Conservation (phyloP, 2,113 vertebrate species). For the Notechis scutatus region DNA sequence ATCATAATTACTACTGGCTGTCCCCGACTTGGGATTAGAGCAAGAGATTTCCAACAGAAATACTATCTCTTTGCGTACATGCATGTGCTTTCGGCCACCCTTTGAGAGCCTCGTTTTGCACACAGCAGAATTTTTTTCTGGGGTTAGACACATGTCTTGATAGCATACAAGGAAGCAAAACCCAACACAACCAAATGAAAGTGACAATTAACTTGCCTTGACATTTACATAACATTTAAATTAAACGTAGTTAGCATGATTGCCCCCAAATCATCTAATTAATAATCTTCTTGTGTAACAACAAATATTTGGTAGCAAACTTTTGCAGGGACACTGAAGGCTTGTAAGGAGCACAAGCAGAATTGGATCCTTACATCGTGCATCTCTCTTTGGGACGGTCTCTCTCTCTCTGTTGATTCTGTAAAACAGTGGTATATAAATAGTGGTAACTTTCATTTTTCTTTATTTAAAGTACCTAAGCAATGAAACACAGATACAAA, state of each 20-base stretch:
- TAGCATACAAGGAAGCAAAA: neutral
- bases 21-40: slow-evolving; percentile 17
- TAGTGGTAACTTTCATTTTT: neutral
- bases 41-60: neutral
- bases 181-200: neutral
- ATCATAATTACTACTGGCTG: slow-evolving; percentile 29
- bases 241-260: neutral
- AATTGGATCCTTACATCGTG: neutral
- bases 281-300: neutral
- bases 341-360: neutral
- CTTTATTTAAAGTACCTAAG: neutral
- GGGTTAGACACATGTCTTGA: neutral
- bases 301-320: neutral
- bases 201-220: neutral
- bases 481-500: neutral
- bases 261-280: neutral
- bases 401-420: neutral
- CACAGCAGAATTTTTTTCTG: neutral
- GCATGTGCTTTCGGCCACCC: neutral
- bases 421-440: neutral
- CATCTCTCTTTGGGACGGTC: neutral
- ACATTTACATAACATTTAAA: neutral
- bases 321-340: neutral
- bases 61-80: neutral
- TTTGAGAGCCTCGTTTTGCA: fast-evolving